Conservation (phyloP, 2,113 vertebrate species). For the Ivindomyrus marchei region DNA sequence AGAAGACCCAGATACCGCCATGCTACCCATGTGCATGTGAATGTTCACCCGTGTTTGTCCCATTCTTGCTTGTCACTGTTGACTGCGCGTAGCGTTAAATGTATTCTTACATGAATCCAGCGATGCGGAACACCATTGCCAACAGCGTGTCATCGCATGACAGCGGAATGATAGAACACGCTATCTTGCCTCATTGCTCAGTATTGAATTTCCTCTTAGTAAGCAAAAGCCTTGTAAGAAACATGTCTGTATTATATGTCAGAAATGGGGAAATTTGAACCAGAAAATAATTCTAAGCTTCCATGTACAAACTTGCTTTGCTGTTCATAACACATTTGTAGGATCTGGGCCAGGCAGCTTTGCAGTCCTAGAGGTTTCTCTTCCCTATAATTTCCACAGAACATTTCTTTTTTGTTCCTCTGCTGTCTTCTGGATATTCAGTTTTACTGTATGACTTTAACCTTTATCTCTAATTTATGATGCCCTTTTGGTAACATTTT, state of each 20-base stretch:
- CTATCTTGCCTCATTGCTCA: neutral
- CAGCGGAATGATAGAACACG: neutral
- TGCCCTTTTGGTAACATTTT: neutral
- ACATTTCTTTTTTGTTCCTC: neutral
- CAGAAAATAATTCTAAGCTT: neutral
- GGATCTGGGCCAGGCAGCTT: neutral
- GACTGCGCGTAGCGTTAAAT: neutral
- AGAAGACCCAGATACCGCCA: neutral
- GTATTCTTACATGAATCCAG: neutral
- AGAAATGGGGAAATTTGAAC: neutral
- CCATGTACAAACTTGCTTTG: neutral
- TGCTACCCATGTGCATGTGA: neutral
- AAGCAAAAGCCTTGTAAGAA: slow-evolving; percentile 19
- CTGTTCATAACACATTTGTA: neutral
- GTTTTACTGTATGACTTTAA: neutral
- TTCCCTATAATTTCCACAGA: neutral
- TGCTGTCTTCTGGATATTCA: neutral
- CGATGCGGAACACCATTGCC: neutral
- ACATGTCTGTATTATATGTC: slow-evolving; percentile 30
- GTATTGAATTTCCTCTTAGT: neutral
- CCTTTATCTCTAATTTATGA: neutral
- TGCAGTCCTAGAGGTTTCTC: neutral
- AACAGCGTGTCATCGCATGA: neutral
- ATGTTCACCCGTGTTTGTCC: neutral
- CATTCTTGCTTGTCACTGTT: neutral